Evolutionary conservation across 2,113 vertebrate genomes (phyloP).

Genomic region (Boulengerochromis microlepis): DNA sequence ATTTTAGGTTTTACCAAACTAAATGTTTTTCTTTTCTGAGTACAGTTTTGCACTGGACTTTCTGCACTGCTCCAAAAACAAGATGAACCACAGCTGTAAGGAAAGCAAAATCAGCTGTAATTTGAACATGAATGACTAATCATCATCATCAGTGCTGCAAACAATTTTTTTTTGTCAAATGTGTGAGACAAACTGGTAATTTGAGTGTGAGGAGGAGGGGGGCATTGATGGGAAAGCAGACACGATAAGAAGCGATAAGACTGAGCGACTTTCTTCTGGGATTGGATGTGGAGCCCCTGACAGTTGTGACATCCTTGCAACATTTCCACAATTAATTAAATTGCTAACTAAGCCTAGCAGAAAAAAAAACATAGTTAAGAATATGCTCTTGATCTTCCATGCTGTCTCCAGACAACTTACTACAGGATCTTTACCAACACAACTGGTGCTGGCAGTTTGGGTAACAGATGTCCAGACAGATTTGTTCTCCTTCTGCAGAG

Average conservation of each 20-base stretch:
- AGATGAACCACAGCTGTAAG: background rate
- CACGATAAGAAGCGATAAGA: constrained; percentile 29
- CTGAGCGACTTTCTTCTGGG: constrained; percentile 37
- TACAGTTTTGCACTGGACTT: background rate
- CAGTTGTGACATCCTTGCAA: constrained; percentile 57
- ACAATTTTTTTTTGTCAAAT: background rate
- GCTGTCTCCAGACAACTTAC: constrained; percentile 57
- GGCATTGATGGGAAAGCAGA: constrained; percentile 38
- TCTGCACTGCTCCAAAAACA: background rate
- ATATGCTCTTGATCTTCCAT: constrained; percentile 42
- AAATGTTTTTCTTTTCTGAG: background rate
- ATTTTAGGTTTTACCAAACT: background rate
- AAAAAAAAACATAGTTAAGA: constrained; percentile 38
- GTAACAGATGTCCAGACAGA: constrained; percentile 48
- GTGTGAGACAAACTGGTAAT: background rate
- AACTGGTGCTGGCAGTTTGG: constrained; percentile 40
- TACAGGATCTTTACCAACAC: constrained; percentile 22
- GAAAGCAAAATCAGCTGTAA: background rate
- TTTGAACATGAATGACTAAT: background rate
- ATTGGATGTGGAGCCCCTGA: constrained; percentile 37
- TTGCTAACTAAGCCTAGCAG: constrained; percentile 45
- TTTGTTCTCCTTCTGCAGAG: background rate
- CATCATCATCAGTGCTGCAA: background rate
- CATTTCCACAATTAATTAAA: constrained; percentile 67
- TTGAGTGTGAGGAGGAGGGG: background rate